phyloP scores from a whole-genome alignment of 1,140 invertebrate species.

The Trichonephila inaurata region DNA sequence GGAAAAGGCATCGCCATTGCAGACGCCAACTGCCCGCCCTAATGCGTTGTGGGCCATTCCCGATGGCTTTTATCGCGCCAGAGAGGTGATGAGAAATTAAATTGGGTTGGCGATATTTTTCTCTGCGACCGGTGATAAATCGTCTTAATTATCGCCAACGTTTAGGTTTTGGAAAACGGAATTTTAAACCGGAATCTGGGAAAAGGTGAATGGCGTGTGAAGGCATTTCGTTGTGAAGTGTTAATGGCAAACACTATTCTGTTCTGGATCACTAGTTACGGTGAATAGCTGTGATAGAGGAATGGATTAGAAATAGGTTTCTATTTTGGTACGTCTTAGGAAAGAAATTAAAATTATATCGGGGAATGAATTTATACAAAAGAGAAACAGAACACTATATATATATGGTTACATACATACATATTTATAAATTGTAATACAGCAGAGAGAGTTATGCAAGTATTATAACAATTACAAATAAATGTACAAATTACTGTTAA shows the following conservation, averaged over 20 bases:
- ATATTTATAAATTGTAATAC: no score
- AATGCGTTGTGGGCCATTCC: constrained; percentile 20
- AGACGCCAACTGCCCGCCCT: constrained; percentile 11
- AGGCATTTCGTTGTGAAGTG: no score
- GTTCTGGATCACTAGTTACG: not conserved
- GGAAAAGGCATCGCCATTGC: constrained; percentile 21
- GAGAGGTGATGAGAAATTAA: constrained; percentile 43
- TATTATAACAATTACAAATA: no score
- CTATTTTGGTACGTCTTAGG: no score
- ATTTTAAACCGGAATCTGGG: constrained; percentile 10
- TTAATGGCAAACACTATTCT: not conserved
- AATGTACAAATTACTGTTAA: no score
- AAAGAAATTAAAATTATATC: no score
- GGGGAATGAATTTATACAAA: no score
- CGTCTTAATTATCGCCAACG: constrained; percentile 44
- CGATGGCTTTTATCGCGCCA: constrained; percentile 16
- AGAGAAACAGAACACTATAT: no score
- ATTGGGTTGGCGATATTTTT: constrained; percentile 46
- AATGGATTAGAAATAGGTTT: no score
- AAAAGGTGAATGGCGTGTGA: constrained; percentile 24
- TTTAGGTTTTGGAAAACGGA: constrained; percentile 1
- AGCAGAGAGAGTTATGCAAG: no score
- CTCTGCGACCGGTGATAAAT: constrained; percentile 30
- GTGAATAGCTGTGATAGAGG: not conserved
- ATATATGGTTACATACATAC: no score